These are phyloP conservation scores for Acridotheres tristis DNA, from an alignment of 2,797 vertebrate genomes.

Conservation along the genomic window DNA sequence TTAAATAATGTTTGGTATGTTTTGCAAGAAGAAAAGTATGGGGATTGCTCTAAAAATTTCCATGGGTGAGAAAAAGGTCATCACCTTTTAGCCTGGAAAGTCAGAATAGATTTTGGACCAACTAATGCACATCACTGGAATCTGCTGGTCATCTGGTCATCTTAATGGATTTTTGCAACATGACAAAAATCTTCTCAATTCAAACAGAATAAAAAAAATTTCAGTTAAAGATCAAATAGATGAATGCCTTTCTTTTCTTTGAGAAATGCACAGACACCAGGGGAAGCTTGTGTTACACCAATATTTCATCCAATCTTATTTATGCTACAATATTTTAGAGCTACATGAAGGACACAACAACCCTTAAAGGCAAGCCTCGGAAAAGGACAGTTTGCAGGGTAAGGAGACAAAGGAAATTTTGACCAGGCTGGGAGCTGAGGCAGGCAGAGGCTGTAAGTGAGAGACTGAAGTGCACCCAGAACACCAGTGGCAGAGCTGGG, in stretches of 20 bases:
- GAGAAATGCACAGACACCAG: not conserved
- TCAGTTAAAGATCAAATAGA: not conserved
- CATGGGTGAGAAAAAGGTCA: not conserved
- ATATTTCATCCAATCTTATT: not conserved
- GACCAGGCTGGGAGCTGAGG: too few species aligned
- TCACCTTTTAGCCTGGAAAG: not conserved
- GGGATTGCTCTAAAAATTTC: not conserved
- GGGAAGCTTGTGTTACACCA: not conserved
- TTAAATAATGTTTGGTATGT: slow-evolving; percentile 28
- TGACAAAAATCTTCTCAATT: not conserved
- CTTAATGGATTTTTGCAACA: not conserved
- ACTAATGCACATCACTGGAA: not conserved
- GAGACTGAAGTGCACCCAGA: not conserved
- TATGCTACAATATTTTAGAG: too few species aligned
- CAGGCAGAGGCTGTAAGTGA: too few species aligned
- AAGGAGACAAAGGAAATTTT: too few species aligned
- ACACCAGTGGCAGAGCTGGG: not conserved
- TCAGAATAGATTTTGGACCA: not conserved
- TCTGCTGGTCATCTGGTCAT: not conserved
- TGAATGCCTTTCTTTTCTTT: not conserved
- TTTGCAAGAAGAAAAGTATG: not conserved
- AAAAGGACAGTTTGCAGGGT: too few species aligned
- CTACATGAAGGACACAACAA: too few species aligned
- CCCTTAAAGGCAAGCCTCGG: too few species aligned
- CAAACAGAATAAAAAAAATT: not conserved